Evolutionary conservation across 2,797 vertebrate species (phyloP), one percentile per base, ranked within the genome.

Genomic region (Lerista edwardsae): DNA sequence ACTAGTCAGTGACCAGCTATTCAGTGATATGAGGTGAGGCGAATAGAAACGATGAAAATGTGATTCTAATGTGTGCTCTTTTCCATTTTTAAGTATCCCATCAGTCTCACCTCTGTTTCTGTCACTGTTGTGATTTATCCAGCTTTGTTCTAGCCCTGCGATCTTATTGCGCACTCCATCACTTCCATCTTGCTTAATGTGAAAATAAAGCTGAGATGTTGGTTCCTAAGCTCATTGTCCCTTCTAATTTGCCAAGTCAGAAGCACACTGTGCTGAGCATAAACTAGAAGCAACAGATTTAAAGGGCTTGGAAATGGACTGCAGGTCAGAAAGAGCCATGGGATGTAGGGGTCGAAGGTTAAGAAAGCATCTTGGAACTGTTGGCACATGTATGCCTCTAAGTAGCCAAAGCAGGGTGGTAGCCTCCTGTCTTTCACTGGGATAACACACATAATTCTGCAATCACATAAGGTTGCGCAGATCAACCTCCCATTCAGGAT

Each of bases 91-190:
- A 86, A 86, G 55, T 34, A 69, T 27, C 73, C 44, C 36, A 82
- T 86, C 74, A 82, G 65, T 86, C 74, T 76, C 21, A 27, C 74
- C 75, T 81, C 64, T 86, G 25, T 71, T 86, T 77, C 79, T 86
- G 74, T 86, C 67, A 82, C 79, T 19, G 27, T 29, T 19, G 65
- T 81, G 74, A 86, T 86, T 86, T 81, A 81, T 76, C 73, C 65
- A 76, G 65, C 74, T 82, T 77, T 68, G 55, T 82, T 82, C 79
- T 55, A 64, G 57, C 67, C 74, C 79, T 64, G 23, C 65, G 64
- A 86, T 76, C 73, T 77, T 82, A 86, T 51, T 55, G 79, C 65
- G 71, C 84, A 81, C 79, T 82, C 84, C 65, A 82, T 86, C 79
- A 86, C 73, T 47, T 71, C 65, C 41, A 77, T 86, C 75, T 74